These are phyloP conservation scores for Drymodes brunneopygia DNA, from an alignment of 2,113 vertebrate genomes.

Conservation along the genomic window DNA sequence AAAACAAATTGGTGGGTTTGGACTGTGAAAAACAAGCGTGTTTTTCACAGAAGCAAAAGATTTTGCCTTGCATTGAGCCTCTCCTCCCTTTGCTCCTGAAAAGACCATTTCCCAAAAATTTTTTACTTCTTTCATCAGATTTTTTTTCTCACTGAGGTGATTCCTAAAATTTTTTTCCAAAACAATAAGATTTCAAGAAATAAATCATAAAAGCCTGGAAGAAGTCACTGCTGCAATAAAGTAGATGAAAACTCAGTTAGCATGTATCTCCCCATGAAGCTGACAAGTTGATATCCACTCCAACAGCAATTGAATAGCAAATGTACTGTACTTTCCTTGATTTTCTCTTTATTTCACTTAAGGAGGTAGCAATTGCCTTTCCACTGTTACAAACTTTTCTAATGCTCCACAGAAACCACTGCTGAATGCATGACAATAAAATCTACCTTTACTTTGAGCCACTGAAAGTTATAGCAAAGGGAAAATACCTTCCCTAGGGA, in stretches of 20 bases:
- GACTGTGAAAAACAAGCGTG: background rate
- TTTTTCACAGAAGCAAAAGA: background rate
- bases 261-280: background rate
- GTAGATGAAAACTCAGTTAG: background rate
- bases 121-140: background rate
- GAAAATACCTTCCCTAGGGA: background rate
- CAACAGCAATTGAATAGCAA: background rate
- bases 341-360: background rate
- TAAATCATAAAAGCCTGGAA: background rate
- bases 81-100: background rate
- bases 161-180: background rate
- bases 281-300: background rate
- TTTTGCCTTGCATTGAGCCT: background rate
- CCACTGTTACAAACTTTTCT: background rate
- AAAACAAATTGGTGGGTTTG: background rate
- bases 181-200: background rate
- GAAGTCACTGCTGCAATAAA: background rate
- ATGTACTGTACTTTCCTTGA: background rate
- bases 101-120: background rate
- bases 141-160: background rate
- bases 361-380: background rate
- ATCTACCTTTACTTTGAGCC: background rate
- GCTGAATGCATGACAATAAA: background rate
- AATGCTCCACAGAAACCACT: background rate
- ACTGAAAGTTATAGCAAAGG: background rate